Evolutionary conservation across 2,888 invertebrate species (phyloP).

Genomic region (Hypomecis atomaria): DNA sequence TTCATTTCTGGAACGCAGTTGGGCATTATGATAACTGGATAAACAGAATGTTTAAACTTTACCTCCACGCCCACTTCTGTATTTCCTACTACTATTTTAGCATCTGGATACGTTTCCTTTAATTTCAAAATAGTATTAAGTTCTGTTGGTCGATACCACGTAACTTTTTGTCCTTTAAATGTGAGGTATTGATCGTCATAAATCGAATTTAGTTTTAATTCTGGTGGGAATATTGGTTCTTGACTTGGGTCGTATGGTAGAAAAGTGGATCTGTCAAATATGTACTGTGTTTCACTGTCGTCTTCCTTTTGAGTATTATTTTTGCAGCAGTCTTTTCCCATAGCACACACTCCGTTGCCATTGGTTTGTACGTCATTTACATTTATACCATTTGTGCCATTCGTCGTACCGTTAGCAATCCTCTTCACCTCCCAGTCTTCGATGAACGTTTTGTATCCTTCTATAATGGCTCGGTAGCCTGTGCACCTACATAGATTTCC

Average conservation of each 20-base stretch:
- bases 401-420: slow-evolving; percentile 48
- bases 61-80: slow-evolving; percentile 94
- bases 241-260: slow-evolving; percentile 89
- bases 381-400: slow-evolving; percentile 44
- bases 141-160: slow-evolving; percentile 89
- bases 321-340: slow-evolving; percentile 88
- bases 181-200: slow-evolving; percentile 84
- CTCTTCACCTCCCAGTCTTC: slow-evolving; percentile 87
- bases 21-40: slow-evolving; percentile 92
- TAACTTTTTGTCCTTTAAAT: slow-evolving; percentile 81
- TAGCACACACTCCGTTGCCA: slow-evolving; percentile 71
- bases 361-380: slow-evolving; percentile 34
- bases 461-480: slow-evolving; percentile 93
- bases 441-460: slow-evolving; percentile 91
- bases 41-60: slow-evolving; percentile 91
- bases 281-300: slow-evolving; percentile 77
- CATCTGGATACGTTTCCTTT: slow-evolving; percentile 87
- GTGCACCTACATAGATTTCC: slow-evolving; percentile 93
- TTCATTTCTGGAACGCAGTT: slow-evolving; percentile 93
- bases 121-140: slow-evolving; percentile 85
- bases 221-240: slow-evolving; percentile 94
- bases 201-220: slow-evolving; percentile 86
- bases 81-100: slow-evolving; percentile 92
- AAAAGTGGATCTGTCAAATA: slow-evolving; percentile 87
- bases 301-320: slow-evolving; percentile 65